These are phyloP conservation scores for Prosapia bicincta DNA, from an alignment of 2,888 invertebrate species.

Conservation along the genomic window DNA sequence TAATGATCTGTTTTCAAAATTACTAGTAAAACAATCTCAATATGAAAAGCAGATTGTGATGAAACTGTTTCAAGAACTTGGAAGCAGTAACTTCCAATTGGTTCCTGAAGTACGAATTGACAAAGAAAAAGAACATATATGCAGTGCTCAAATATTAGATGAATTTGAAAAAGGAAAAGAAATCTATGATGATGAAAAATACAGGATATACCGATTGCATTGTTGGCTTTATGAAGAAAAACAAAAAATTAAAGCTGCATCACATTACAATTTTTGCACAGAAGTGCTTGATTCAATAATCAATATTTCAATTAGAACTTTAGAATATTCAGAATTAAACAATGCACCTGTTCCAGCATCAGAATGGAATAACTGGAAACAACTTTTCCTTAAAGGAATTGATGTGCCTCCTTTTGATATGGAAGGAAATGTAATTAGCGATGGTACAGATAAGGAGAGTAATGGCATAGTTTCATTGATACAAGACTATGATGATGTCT, in stretches of 20 bases:
- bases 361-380: constrained; percentile 55
- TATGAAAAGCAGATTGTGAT: constrained; percentile 64
- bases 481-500: constrained; percentile 53
- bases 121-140: constrained; percentile 52
- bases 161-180: constrained; percentile 37
- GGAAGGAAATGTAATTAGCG: neutral
- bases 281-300: constrained; percentile 54
- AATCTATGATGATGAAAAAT: constrained; percentile 6
- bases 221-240: constrained; percentile 54
- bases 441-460: constrained; percentile 34
- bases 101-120: constrained; percentile 54
- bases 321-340: constrained; percentile 50
- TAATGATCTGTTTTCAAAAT: constrained; percentile 48
- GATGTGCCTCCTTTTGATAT: constrained; percentile 50
- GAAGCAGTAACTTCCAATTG: constrained; percentile 48
- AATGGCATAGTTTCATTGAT: constrained; percentile 48
- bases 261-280: constrained; percentile 51
- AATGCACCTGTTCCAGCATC: constrained; percentile 49
- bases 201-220: constrained; percentile 48
- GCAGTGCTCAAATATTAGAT: constrained; percentile 42
- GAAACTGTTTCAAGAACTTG: constrained; percentile 54
- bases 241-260: constrained; percentile 38
- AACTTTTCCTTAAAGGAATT: constrained; percentile 53
- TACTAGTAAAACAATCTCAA: constrained; percentile 57
- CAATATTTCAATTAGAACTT: constrained; percentile 53